A percentile compares a stretch with the other conserved stretches of the same genome.
phyloP scores from a whole-genome alignment of 2,797 vertebrate species.

The Furcifer pardalis region DNA sequence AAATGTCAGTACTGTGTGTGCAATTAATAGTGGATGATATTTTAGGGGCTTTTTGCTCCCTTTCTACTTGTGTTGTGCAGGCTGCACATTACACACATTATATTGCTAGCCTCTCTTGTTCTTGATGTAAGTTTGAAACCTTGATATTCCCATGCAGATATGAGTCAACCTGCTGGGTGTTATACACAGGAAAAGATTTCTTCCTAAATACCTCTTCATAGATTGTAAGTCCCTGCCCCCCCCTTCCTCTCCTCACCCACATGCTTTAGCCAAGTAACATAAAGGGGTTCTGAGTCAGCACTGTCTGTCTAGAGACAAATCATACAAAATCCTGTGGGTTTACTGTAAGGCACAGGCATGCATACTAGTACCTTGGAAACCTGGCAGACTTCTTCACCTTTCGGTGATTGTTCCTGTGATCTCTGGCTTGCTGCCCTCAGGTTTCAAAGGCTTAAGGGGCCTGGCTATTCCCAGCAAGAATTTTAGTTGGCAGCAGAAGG shows the following conservation, averaged over 20 bases:
- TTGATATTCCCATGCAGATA: constrained; percentile 37
- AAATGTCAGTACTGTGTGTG: neutral
- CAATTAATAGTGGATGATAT: neutral
- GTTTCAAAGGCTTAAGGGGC: constrained; percentile 52
- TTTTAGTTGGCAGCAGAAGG: constrained; percentile 45
- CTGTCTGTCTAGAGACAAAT: constrained; percentile 65
- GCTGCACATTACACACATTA: neutral
- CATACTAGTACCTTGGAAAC: constrained; percentile 53
- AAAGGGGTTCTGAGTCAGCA: constrained; percentile 70
- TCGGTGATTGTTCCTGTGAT: constrained; percentile 45
- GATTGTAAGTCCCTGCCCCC: constrained; percentile 59
- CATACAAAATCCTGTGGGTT: constrained; percentile 49
- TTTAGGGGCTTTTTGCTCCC: neutral
- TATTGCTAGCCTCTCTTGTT: constrained; percentile 40
- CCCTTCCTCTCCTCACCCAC: neutral
- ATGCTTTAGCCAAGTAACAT: constrained; percentile 61
- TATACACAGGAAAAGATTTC: constrained; percentile 65
- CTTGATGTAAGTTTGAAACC: constrained; percentile 42
- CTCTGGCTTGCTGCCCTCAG: constrained; percentile 28
- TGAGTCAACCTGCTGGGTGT: constrained; percentile 66
- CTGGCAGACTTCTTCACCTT: constrained; percentile 43
- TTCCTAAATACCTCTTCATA: constrained; percentile 40
- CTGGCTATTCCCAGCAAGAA: constrained; percentile 53
- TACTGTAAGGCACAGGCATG: constrained; percentile 33
- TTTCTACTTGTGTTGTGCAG: too few relatives aligned